Conservation (phyloP, 1,140 invertebrate species). For the Spodoptera litura region DNA sequence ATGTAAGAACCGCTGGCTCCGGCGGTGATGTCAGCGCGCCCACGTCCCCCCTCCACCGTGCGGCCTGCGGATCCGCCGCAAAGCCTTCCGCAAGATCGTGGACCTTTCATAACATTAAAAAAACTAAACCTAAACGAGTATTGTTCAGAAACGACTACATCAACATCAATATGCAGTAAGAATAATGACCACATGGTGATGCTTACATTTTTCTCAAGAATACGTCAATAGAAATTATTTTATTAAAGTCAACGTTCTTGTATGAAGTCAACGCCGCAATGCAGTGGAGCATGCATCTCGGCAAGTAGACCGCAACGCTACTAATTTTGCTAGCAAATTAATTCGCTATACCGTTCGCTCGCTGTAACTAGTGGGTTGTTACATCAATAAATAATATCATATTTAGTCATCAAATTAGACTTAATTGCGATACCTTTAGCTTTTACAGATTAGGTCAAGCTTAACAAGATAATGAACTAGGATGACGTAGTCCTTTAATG, state of each 20-base stretch:
- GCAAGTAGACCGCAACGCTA: slow-evolving; percentile 61
- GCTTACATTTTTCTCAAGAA: too few relatives aligned
- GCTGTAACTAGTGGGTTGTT: slow-evolving; percentile 39
- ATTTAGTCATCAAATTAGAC: slow-evolving; percentile 46
- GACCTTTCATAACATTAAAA: slow-evolving; percentile 41
- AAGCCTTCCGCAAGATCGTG: slow-evolving; percentile 43
- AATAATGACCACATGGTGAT: too few relatives aligned
- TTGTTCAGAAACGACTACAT: slow-evolving; percentile 10
- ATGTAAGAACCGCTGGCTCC: slow-evolving; percentile 80
- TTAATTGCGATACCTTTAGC: slow-evolving; percentile 51
- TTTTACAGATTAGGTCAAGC: slow-evolving; percentile 54
- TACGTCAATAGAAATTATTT: neutral
- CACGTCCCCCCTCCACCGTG: slow-evolving; percentile 68
- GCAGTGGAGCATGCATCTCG: slow-evolving; percentile 58
- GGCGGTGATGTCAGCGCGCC: slow-evolving; percentile 82
- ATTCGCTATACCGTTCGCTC: slow-evolving; percentile 36
- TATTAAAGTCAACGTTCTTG: slow-evolving; percentile 29
- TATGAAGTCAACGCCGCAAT: slow-evolving; percentile 59
- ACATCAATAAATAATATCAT: slow-evolving; percentile 47
- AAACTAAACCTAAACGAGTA: neutral
- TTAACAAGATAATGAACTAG: slow-evolving; percentile 47
- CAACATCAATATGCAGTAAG: too few relatives aligned
- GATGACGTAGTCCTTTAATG: slow-evolving; percentile 47
- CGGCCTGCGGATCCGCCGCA: slow-evolving; percentile 48
- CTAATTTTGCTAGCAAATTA: slow-evolving; percentile 45